Percentiles rank a stretch among this genome's conserved stretches.
These are phyloP conservation scores for Platichthys stellatus DNA, from an alignment of 2,113 vertebrate species.

Conservation along the genomic window DNA sequence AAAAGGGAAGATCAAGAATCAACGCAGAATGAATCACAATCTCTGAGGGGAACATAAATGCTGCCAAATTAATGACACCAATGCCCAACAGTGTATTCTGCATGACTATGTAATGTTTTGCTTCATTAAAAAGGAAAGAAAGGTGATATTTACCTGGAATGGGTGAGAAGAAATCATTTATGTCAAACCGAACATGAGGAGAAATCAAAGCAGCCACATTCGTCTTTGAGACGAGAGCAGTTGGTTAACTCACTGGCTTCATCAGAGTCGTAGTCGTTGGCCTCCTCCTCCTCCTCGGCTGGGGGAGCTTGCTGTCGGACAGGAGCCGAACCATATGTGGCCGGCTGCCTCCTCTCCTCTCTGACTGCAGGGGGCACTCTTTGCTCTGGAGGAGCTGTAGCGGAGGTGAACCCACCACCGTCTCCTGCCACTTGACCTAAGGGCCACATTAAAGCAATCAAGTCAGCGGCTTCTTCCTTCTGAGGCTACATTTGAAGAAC, in stretches of 20 bases:
- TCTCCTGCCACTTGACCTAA: slow-evolving; percentile 60
- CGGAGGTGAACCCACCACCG: slow-evolving; percentile 64
- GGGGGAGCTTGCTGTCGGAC: slow-evolving; percentile 78
- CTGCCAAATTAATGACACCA: slow-evolving; percentile 26
- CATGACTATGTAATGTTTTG: slow-evolving; percentile 16
- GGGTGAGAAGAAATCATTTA: slow-evolving; percentile 4
- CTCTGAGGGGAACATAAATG: slow-evolving; percentile 3
- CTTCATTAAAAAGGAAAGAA: neutral
- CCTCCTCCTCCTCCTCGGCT: slow-evolving; percentile 89
- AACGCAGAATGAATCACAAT: slow-evolving; percentile 22
- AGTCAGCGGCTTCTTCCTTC: too few relatives aligned
- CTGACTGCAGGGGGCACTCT: slow-evolving; percentile 72
- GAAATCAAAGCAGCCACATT: slow-evolving; percentile 32
- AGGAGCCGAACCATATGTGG: slow-evolving; percentile 57
- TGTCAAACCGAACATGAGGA: slow-evolving; percentile 10
- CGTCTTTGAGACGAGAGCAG: slow-evolving; percentile 29
- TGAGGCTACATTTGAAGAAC: too few relatives aligned
- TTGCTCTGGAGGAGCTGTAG: slow-evolving; percentile 76
- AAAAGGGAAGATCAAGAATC: slow-evolving; percentile 37
- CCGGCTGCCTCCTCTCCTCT: slow-evolving; percentile 84
- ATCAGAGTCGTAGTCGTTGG: slow-evolving; percentile 95
- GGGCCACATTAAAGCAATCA: slow-evolving; percentile 28
- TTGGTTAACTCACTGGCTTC: slow-evolving; percentile 89
- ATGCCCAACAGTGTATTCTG: slow-evolving; percentile 2
- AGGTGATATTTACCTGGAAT: slow-evolving; percentile 16